These are phyloP conservation scores for Hirudinaria manillensis DNA, from an alignment of 2,888 invertebrate species.

Conservation along the genomic window DNA sequence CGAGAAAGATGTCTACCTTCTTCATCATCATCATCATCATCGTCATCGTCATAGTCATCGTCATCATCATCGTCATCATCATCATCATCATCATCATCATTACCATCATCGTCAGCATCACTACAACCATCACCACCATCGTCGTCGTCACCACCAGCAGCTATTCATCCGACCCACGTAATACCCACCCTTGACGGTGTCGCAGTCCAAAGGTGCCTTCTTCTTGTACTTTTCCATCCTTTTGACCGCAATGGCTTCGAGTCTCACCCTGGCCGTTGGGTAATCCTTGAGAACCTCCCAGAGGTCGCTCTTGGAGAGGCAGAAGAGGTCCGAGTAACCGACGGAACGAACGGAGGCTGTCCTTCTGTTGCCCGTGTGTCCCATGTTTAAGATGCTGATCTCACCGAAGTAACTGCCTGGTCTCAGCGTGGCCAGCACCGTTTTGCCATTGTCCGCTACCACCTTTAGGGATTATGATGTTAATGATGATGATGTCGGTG, in stretches of 20 bases:
- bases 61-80: slow-evolving; percentile 40
- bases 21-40: slow-evolving; percentile 52
- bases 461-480: slow-evolving; percentile 39
- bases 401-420: slow-evolving; percentile 92
- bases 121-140: slow-evolving; percentile 25
- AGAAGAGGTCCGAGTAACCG: slow-evolving; percentile 96
- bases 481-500: too few relatives aligned
- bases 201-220: slow-evolving; percentile 46
- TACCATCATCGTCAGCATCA: slow-evolving; percentile 28
- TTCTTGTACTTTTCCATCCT: slow-evolving; percentile 94
- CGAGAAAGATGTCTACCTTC: slow-evolving; percentile 51
- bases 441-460: slow-evolving; percentile 79
- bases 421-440: slow-evolving; percentile 90
- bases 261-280: slow-evolving; percentile 61
- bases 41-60: slow-evolving; percentile 36
- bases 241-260: slow-evolving; percentile 94
- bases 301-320: slow-evolving; percentile 97
- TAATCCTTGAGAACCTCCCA: slow-evolving; percentile 89
- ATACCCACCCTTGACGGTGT: slow-evolving; percentile 26
- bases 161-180: not conserved
- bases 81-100: slow-evolving; percentile 33
- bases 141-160: slow-evolving; percentile 22
- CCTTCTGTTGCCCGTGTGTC: slow-evolving; percentile 95
- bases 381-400: slow-evolving; percentile 84
- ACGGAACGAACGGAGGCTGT: slow-evolving; percentile 93